Conservation (phyloP, 2,113 vertebrate genomes). For the Tapirus terrestris region DNA sequence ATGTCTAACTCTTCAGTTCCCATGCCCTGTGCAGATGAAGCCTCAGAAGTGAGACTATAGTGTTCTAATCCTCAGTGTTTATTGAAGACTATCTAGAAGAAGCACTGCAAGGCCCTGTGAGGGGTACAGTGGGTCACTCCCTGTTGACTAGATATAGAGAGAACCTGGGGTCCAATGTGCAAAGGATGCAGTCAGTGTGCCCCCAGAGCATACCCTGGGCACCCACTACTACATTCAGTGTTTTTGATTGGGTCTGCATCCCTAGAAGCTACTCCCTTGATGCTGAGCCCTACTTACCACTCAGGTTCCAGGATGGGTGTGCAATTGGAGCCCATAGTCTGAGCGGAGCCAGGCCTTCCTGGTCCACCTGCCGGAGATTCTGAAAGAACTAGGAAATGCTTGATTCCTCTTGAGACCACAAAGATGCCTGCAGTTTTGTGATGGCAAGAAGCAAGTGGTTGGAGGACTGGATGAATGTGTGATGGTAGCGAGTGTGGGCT, state of each 20-base stretch:
- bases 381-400: background rate
- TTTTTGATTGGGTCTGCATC: background rate
- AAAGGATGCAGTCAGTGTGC: too few relatives aligned
- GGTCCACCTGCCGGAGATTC: background rate
- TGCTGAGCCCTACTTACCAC: background rate
- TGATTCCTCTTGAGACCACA: background rate
- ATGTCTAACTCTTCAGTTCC: background rate
- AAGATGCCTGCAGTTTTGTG: background rate
- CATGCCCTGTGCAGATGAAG: background rate
- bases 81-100: background rate
- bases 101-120: background rate
- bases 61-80: background rate
- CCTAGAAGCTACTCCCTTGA: too few relatives aligned
- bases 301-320: background rate
- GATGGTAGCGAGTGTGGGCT: background rate
- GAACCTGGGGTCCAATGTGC: background rate
- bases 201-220: background rate
- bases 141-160: background rate
- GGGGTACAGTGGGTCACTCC: background rate
- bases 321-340: background rate
- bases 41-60: background rate
- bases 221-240: background rate
- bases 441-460: background rate
- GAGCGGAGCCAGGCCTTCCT: background rate
- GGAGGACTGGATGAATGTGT: background rate